These are phyloP conservation scores for Arrhamphus sclerolepis DNA, from an alignment of 2,797 vertebrate genomes.

Conservation along the genomic window DNA sequence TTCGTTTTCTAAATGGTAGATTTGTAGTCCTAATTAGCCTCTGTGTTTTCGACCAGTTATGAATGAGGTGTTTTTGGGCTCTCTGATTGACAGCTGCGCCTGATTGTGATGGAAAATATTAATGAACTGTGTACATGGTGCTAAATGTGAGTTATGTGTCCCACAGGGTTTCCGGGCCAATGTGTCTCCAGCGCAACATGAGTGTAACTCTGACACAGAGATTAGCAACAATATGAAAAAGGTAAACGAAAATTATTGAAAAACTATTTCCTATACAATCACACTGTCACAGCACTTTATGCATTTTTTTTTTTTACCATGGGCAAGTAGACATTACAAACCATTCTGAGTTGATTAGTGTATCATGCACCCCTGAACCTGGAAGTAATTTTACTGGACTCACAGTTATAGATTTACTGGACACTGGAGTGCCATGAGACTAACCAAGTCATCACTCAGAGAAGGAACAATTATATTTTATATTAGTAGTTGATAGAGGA, in stretches of 20 bases:
- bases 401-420: too few relatives aligned
- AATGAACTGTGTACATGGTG: slow-evolving; percentile 28
- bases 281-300: neutral
- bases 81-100: slow-evolving; percentile 42
- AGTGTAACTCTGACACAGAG: slow-evolving; percentile 79
- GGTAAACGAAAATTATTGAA: slow-evolving; percentile 60
- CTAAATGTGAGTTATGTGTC: slow-evolving; percentile 49
- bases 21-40: slow-evolving; percentile 37
- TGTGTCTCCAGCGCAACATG: slow-evolving; percentile 73
- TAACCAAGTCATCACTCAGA: too few relatives aligned
- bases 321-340: neutral
- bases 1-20: slow-evolving; percentile 27
- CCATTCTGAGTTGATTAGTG: neutral
- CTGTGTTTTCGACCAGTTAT: slow-evolving; percentile 10
- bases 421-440: too few relatives aligned
- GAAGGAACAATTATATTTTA: too few relatives aligned
- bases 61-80: slow-evolving; percentile 22
- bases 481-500: too few relatives aligned
- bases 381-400: too few relatives aligned
- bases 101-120: slow-evolving; percentile 45
- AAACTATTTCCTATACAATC: slow-evolving; percentile 1
- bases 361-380: neutral
- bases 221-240: slow-evolving; percentile 80
- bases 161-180: slow-evolving; percentile 79
- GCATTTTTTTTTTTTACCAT: slow-evolving; percentile 9